These are phyloP conservation scores for Campylorhamphus procurvoides DNA, from an alignment of 2,113 vertebrate genomes.

Conservation along the genomic window DNA sequence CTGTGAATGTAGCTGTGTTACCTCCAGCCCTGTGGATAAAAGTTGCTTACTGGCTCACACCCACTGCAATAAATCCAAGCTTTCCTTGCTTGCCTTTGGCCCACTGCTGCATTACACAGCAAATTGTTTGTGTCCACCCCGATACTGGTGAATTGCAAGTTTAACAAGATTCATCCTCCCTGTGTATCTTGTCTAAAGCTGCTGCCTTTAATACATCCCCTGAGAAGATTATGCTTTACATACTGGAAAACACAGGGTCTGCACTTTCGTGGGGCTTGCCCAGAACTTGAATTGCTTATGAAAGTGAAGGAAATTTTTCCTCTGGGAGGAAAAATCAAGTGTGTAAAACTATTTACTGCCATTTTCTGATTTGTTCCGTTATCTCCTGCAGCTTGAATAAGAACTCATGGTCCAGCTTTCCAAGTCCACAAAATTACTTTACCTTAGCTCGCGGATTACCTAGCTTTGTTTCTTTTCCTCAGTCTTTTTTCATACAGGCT, in stretches of 20 bases:
- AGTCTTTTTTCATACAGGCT: background rate
- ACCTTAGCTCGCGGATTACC: background rate
- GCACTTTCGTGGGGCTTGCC: accelerated
- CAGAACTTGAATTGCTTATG: background rate
- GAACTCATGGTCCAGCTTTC: background rate
- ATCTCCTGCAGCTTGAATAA: background rate
- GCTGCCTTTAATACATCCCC: background rate
- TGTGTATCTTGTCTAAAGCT: background rate
- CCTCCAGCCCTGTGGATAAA: background rate
- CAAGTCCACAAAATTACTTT: conserved; percentile 24
- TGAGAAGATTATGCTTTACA: background rate
- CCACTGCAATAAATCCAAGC: background rate
- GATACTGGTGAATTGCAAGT: background rate
- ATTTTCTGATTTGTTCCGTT: background rate
- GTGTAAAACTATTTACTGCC: background rate
- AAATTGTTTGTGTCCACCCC: accelerated
- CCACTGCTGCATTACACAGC: accelerated
- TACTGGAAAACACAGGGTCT: background rate
- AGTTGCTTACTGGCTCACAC: background rate
- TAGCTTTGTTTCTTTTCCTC: background rate
- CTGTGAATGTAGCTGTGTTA: background rate
- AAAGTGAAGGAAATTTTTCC: background rate
- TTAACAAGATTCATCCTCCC: conserved; percentile 12
- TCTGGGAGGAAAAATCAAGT: background rate
- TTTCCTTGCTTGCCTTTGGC: background rate